These are phyloP conservation scores for Carcinoscorpius rotundicauda DNA, from an alignment of 1,140 invertebrate genomes.

Conservation along the genomic window DNA sequence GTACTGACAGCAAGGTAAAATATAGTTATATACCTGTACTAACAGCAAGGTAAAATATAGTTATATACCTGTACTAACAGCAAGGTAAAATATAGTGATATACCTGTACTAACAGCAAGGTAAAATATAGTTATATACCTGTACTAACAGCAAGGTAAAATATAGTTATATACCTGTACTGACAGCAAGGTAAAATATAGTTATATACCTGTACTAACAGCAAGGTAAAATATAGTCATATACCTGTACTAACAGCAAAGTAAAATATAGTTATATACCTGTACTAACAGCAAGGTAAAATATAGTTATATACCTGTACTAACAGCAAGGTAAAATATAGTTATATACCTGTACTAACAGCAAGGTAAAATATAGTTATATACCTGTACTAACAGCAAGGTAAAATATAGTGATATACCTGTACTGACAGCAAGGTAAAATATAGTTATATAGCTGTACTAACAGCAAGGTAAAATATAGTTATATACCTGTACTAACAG, in stretches of 20 bases:
- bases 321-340: slow-evolving; percentile 30
- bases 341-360: slow-evolving; percentile 22
- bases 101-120: slow-evolving; percentile 29
- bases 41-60: slow-evolving; percentile 30
- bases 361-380: slow-evolving; percentile 27
- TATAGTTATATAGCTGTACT: slow-evolving; percentile 15
- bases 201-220: slow-evolving; percentile 22
- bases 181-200: slow-evolving; percentile 30
- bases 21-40: slow-evolving; percentile 15
- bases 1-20: slow-evolving; percentile 32
- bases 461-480: slow-evolving; percentile 30
- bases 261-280: slow-evolving; percentile 20
- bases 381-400: slow-evolving; percentile 29
- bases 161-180: slow-evolving; percentile 15
- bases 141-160: slow-evolving; percentile 32
- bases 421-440: slow-evolving; percentile 32
- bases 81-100: slow-evolving; percentile 27
- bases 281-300: slow-evolving; percentile 32
- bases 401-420: slow-evolving; percentile 19
- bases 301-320: slow-evolving; percentile 15
- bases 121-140: slow-evolving; percentile 20
- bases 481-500: slow-evolving; percentile 22
- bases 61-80: slow-evolving; percentile 22
- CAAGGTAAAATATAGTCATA: slow-evolving; percentile 27
- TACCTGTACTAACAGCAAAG: slow-evolving; percentile 28